phyloP scores from a whole-genome alignment of 2,888 invertebrate species.

The Euplexia lucipara region DNA sequence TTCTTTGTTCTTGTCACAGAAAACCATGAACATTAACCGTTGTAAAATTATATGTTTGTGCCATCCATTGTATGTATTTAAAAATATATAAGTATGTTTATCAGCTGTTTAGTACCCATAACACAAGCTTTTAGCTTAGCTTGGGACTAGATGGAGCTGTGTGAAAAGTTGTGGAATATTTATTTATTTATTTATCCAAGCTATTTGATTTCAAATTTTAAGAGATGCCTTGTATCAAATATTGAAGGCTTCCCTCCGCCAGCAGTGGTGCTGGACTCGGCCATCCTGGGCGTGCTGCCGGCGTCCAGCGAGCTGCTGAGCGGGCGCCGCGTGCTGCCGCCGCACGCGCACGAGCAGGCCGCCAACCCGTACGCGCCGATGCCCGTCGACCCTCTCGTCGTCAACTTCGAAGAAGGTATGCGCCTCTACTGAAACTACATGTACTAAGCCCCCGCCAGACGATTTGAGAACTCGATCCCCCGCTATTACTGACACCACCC shows the following conservation, averaged over 20 bases:
- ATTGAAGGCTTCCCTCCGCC: slow-evolving; percentile 48
- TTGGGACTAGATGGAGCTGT: too few species aligned
- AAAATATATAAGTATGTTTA: too few species aligned
- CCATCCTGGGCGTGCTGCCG: slow-evolving; percentile 85
- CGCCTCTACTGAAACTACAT: slow-evolving; percentile 92
- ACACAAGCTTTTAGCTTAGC: too few species aligned
- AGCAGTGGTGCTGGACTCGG: slow-evolving; percentile 84
- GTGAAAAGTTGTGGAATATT: too few species aligned
- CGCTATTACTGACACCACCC: slow-evolving; percentile 24
- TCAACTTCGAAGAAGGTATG: slow-evolving; percentile 96
- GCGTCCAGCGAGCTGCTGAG: slow-evolving; percentile 80
- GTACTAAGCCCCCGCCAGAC: slow-evolving; percentile 79
- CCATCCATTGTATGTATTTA: too few species aligned
- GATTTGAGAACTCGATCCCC: slow-evolving; percentile 69
- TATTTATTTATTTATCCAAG: too few species aligned
- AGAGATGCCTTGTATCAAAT: slow-evolving; percentile 28
- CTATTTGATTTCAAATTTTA: neutral
- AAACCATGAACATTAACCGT: too few species aligned
- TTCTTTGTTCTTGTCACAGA: too few species aligned
- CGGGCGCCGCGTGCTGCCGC: slow-evolving; percentile 81
- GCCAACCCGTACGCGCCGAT: slow-evolving; percentile 82
- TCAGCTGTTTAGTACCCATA: too few species aligned
- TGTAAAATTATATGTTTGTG: too few species aligned
- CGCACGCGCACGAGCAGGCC: slow-evolving; percentile 73
- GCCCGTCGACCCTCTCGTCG: slow-evolving; percentile 93